Base-by-base conservation (phyloP, 1,140 invertebrate species). In the Euura lappo region DNA sequence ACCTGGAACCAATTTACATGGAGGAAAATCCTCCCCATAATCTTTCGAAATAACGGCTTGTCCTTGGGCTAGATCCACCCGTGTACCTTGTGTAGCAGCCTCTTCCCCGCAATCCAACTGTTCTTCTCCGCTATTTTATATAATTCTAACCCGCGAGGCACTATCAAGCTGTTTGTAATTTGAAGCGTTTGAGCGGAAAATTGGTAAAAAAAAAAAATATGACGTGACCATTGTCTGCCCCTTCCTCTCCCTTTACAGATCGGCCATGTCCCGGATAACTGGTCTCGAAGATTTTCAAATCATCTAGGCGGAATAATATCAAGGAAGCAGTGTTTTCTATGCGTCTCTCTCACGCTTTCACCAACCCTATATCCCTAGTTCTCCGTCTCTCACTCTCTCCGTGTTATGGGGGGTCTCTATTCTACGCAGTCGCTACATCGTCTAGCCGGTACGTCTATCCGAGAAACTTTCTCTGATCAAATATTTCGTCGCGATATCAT, bases 321-420 rank as follows among this genome's bases (percentile, higher is more conserved):
- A 69, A 69, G 69, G 72, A 73, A 65, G 46, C 45, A 65, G 70
- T 60, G 45, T 74, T 51, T 71, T 44, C 46, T 70, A 44, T 69
- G 70, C 72, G 60, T 44, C 45, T 73, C 60, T 68, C 72, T 71
- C 43, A 64, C 51, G 60, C 46, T 72, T 68, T 65, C 44, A 66
- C 70, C 42, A 44, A 72, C 43, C 7, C 64, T 67, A 68, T 71
- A 13, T 69, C 71, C 69, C 65, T 13, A 45, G 71, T 69, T 71
- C 74, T 72, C 71, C 42, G 68, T 60, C 44, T 46, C 46, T 65
- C 64, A 70, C 72, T 75, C 66, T 76, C 72, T 44, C 72, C 28
- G 28, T 28, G 28, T 28, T 28, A 28, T 28, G 28, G 28, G n/a
- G 28, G 28, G 51, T 11, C 51, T 60, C 51, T 60, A 8, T 60